phyloP scores from a whole-genome alignment of 2,888 invertebrate genomes.

The Hyppa rectilinea region DNA sequence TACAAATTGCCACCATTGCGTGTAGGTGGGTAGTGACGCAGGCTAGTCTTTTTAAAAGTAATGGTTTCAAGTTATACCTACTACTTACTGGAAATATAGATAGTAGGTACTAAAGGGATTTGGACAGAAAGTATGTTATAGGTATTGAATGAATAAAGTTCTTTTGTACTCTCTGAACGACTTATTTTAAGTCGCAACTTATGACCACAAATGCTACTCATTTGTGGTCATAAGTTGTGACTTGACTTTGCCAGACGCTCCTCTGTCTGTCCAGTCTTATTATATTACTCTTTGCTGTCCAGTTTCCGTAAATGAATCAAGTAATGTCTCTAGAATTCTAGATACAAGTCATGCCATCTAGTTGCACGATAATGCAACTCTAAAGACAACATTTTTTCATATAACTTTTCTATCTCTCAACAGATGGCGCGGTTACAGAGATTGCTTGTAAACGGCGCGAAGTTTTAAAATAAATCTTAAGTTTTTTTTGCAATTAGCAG shows the following conservation, averaged over 20 bases:
- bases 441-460: neutral
- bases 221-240: neutral
- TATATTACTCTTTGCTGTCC: too few relatives aligned
- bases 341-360: constrained; percentile 25
- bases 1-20: neutral
- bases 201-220: too few relatives aligned
- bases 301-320: too few relatives aligned
- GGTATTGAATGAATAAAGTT: too few relatives aligned
- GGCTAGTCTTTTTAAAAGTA: neutral
- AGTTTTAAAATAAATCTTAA: neutral
- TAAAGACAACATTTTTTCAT: neutral
- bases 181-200: too few relatives aligned
- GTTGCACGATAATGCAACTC: neutral
- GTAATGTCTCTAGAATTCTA: too few relatives aligned
- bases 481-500: too few relatives aligned
- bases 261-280: neutral
- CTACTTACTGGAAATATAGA: neutral
- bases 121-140: too few relatives aligned
- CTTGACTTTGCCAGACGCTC: neutral
- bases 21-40: neutral
- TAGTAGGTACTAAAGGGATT: too few relatives aligned
- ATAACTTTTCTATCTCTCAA: too few relatives aligned
- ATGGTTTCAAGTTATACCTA: constrained; percentile 11
- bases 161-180: too few relatives aligned
- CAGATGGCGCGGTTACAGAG: constrained; percentile 22